A percentile compares a stretch with the other conserved stretches of the same genome.
Conservation (phyloP, 2,797 vertebrate genomes). For the Poeciliopsis paucimaculata region DNA sequence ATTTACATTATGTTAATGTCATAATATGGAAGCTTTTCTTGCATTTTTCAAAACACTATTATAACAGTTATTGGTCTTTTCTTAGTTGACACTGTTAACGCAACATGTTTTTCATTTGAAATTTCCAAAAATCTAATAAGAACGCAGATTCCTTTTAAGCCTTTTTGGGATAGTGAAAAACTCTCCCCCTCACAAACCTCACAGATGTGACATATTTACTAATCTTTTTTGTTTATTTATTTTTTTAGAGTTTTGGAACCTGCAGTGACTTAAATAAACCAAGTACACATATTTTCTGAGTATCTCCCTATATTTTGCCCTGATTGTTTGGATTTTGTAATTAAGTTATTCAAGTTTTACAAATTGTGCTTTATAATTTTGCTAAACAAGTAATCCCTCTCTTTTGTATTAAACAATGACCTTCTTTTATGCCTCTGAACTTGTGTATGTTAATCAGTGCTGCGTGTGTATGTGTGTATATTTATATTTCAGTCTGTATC, state of each 20-base stretch:
- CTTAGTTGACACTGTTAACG: neutral
- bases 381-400: conserved; percentile 10
- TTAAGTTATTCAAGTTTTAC: neutral
- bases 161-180: neutral
- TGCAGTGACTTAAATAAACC: neutral
- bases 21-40: neutral
- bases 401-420: neutral
- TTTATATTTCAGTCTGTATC: conserved; percentile 8
- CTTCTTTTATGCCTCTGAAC: neutral
- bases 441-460: neutral
- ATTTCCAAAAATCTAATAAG: neutral
- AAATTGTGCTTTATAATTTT: conserved; percentile 26
- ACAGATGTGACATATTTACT: neutral
- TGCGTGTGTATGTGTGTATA: neutral
- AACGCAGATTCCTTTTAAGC: neutral
- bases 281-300: neutral
- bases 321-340: neutral
- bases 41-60: neutral
- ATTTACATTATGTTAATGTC: neutral
- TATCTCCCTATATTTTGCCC: neutral
- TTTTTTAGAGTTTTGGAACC: neutral
- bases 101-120: neutral
- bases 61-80: neutral
- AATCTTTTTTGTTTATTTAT: neutral
- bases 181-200: neutral